phyloP scores from a whole-genome alignment of 2,113 vertebrate genomes.

The Balaeniceps rex region DNA sequence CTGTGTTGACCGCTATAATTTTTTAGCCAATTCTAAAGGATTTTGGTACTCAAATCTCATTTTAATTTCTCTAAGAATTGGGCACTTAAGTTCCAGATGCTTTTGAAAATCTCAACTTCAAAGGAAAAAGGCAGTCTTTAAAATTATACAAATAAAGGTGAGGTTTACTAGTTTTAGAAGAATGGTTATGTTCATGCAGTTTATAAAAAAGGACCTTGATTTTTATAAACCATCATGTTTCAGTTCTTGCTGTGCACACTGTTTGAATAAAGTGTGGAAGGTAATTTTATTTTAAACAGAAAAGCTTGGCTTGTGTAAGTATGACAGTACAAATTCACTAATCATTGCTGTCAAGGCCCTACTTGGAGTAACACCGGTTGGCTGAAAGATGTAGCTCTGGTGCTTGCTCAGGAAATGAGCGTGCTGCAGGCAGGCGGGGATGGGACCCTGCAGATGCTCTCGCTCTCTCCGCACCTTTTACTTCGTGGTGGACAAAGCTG shows the following conservation, averaged over 20 bases:
- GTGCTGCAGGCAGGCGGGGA: fast-evolving
- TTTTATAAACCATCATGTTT: neutral
- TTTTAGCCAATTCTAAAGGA: neutral
- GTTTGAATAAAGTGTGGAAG: neutral
- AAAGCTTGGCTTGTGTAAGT: neutral
- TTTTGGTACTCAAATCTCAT: neutral
- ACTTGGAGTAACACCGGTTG: fast-evolving
- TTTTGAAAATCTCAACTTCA: neutral
- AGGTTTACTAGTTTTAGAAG: neutral
- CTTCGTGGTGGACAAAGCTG: fast-evolving
- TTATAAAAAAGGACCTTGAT: neutral
- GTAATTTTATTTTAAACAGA: neutral
- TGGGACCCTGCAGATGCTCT: neutral
- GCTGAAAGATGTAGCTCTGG: neutral
- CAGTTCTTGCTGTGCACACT: neutral
- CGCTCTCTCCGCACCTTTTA: neutral
- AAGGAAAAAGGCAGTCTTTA: neutral
- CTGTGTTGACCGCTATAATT: neutral
- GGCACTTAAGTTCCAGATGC: neutral
- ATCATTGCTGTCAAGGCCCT: neutral
- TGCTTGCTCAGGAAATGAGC: neutral
- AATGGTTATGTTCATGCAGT: neutral
- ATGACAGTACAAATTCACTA: neutral
- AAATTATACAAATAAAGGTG: neutral
- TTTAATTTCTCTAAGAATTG: neutral